phyloP scores from a whole-genome alignment of 2,113 vertebrate species.

The Nansenia antarctica region DNA sequence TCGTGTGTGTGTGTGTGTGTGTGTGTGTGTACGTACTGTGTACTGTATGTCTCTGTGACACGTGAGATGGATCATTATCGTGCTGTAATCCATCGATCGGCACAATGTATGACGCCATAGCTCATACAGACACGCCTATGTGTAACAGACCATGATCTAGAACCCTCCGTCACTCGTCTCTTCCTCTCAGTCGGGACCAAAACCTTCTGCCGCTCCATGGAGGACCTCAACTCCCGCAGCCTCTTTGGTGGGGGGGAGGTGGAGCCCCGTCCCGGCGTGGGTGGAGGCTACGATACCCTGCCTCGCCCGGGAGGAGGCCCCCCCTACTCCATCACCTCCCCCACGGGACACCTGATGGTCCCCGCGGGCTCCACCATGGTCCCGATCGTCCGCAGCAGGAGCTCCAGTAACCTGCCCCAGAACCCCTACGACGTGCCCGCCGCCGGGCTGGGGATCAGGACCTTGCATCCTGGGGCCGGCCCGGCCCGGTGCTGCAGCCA shows the following conservation, averaged over 20 bases:
- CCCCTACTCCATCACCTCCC: conserved; percentile 32
- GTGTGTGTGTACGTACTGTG: not conserved
- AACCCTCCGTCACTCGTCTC: not conserved
- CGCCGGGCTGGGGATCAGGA: conserved; percentile 12
- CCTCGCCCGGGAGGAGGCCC: not conserved
- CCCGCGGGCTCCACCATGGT: conserved; percentile 26
- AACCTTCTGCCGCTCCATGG: conserved; percentile 74
- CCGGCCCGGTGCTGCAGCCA: conserved; percentile 61
- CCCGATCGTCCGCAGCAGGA: conserved; percentile 73
- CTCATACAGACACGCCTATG: not conserved
- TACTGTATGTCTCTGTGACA: no score
- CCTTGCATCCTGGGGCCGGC: conserved; percentile 23
- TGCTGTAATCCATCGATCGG: not conserved
- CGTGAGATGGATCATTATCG: no score
- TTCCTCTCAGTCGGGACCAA: conserved; percentile 54
- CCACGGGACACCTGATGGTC: conserved; percentile 53
- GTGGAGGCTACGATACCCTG: no score
- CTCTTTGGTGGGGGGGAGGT: conserved; percentile 49
- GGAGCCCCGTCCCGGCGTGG: not conserved
- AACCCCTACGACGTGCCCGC: conserved; percentile 55
- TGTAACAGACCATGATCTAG: not conserved
- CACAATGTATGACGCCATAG: not conserved
- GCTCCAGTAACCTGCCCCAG: conserved; percentile 72
- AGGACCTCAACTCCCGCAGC: conserved; percentile 73
- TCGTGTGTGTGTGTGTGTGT: not conserved